Evolutionary conservation across 2,113 vertebrate genomes (phyloP).

Genomic region (Propithecus coquereli): DNA sequence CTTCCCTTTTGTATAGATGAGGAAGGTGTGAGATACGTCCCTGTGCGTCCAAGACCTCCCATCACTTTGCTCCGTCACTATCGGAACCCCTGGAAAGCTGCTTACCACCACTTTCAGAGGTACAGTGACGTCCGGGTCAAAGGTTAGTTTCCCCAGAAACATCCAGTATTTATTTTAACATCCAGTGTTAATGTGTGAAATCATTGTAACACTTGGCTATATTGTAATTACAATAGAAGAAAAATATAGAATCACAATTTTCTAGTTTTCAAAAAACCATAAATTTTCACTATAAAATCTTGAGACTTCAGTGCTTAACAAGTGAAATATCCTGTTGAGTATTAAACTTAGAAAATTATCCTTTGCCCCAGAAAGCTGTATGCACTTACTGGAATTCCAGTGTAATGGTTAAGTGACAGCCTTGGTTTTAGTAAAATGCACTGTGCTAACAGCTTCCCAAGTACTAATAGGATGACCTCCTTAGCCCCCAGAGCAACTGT

Average conservation of each 20-base stretch:
- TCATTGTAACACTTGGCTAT: background rate
- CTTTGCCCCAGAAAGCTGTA: background rate
- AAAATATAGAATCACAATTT: background rate
- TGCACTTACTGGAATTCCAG: background rate
- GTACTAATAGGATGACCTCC: background rate
- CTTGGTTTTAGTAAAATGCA: background rate
- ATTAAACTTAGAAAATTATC: background rate
- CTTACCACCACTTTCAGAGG: conserved; percentile 98
- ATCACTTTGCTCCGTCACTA: conserved; percentile 96
- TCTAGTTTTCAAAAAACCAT: background rate
- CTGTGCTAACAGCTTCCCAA: background rate
- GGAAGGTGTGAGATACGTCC: conserved; percentile 97
- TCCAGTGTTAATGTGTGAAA: background rate
- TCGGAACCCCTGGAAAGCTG: conserved; percentile 98
- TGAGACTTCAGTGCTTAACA: background rate
- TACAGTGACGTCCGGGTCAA: conserved; percentile 97
- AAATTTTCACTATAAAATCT: background rate
- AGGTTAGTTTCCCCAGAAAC: conserved; percentile 83
- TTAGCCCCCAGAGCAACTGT: background rate
- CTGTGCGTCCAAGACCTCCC: conserved; percentile 91
- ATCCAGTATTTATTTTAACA: background rate
- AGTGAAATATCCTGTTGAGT: background rate
- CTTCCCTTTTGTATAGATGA: conserved; percentile 86
- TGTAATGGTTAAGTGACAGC: background rate
- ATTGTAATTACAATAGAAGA: background rate